phyloP scores from a whole-genome alignment of 2,888 invertebrate genomes.

The Sepioteuthis lessoniana region DNA sequence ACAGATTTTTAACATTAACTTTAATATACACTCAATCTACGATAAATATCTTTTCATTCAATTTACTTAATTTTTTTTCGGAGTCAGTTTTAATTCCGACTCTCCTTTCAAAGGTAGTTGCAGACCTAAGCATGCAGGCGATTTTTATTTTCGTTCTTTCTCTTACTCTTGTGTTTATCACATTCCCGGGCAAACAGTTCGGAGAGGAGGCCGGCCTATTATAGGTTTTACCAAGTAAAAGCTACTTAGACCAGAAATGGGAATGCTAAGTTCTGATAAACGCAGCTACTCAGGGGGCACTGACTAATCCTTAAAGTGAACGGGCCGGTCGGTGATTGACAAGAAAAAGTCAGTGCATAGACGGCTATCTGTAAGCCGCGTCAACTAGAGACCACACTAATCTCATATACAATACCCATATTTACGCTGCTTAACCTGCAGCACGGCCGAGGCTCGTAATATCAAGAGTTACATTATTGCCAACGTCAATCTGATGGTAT shows the following conservation, averaged over 20 bases:
- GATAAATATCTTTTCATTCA: not conserved
- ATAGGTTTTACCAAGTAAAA: conserved; percentile 33
- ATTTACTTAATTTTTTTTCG: not conserved
- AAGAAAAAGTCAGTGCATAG: conserved; percentile 33
- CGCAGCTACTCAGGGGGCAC: conserved; percentile 33
- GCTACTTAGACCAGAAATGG: conserved; percentile 33
- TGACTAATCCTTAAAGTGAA: conserved; percentile 33
- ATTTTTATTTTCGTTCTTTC: not conserved
- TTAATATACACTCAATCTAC: not conserved
- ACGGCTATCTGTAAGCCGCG: conserved; percentile 33
- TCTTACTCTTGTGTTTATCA: not conserved
- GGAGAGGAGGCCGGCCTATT: not conserved
- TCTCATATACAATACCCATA: conserved; percentile 23
- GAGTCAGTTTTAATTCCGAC: not conserved
- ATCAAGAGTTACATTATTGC: conserved; percentile 33
- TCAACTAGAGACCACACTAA: not conserved
- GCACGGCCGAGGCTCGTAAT: conserved; percentile 33
- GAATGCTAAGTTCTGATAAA: conserved; percentile 21
- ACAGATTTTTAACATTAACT: not conserved
- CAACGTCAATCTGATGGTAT: conserved; percentile 33
- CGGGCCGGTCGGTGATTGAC: conserved; percentile 8
- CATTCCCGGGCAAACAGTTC: conserved; percentile 33
- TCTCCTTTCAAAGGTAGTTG: not conserved
- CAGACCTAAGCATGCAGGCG: not conserved
- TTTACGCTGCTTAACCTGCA: conserved; percentile 23